Conservation (phyloP, 2,113 vertebrate species). For the Lagopus muta region DNA sequence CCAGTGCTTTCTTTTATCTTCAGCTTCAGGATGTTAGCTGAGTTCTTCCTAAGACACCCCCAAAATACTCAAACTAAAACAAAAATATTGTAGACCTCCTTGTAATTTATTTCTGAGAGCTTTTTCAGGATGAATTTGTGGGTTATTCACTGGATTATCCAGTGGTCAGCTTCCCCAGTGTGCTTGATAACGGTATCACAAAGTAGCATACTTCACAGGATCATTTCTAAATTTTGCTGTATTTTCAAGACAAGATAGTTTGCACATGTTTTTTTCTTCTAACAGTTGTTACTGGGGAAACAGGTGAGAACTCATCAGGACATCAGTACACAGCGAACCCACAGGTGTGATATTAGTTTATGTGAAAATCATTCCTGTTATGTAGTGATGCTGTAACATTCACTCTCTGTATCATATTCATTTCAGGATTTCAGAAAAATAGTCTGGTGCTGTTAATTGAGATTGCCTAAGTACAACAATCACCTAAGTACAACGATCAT, state of each 20-base stretch:
- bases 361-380: background rate
- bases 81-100: background rate
- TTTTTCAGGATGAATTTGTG: background rate
- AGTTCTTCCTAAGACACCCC: background rate
- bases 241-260: background rate
- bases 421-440: background rate
- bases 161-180: background rate
- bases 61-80: background rate
- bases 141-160: background rate
- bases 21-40: background rate
- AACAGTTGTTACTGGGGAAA: background rate
- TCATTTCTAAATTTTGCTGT: background rate
- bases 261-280: background rate
- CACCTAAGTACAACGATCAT: background rate
- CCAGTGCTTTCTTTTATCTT: background rate
- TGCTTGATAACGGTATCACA: background rate
- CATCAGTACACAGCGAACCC: background rate
- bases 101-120: background rate
- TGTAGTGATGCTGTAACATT: background rate
- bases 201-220: background rate
- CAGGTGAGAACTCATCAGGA: background rate
- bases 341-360: background rate
- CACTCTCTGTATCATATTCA: background rate
- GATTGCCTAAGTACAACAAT: background rate
- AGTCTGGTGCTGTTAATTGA: background rate